Percentiles rank a stretch among this genome's conserved stretches.
Conservation (phyloP, 1,140 invertebrate species). For the Scylla paramamosain region DNA sequence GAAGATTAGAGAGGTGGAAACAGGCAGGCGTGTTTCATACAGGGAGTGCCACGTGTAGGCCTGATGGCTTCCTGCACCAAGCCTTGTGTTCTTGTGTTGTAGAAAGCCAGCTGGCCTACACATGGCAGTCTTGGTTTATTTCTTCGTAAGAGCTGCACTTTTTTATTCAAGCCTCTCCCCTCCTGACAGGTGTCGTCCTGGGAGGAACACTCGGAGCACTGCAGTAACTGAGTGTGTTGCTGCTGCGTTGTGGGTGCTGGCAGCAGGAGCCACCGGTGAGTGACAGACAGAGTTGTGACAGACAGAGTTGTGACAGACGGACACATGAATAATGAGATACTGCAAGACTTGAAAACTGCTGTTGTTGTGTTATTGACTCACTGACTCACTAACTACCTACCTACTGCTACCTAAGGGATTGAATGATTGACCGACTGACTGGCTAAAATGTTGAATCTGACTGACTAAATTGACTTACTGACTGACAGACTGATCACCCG, state of each 20-base stretch:
- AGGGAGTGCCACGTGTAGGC: no score
- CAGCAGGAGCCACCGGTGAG: conserved; percentile 53
- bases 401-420: not conserved
- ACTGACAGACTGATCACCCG: no score
- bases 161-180: not conserved
- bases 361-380: not conserved
- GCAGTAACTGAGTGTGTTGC: conserved; percentile 84
- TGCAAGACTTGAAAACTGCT: not conserved
- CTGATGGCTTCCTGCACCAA: no score
- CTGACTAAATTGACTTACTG: no score
- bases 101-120: no score
- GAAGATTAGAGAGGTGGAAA: no score
- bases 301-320: not conserved
- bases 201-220: conserved; percentile 92
- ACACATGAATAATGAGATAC: not conserved
- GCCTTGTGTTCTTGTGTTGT: no score
- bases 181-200: conserved; percentile 87
- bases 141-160: no score
- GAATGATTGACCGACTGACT: no score
- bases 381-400: not conserved
- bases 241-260: not conserved
- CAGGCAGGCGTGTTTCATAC: no score
- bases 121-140: no score
- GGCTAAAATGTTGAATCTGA: no score
- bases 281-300: not conserved